phyloP scores from a whole-genome alignment of 2,888 invertebrate genomes.

The Philopedon plagiatum region DNA sequence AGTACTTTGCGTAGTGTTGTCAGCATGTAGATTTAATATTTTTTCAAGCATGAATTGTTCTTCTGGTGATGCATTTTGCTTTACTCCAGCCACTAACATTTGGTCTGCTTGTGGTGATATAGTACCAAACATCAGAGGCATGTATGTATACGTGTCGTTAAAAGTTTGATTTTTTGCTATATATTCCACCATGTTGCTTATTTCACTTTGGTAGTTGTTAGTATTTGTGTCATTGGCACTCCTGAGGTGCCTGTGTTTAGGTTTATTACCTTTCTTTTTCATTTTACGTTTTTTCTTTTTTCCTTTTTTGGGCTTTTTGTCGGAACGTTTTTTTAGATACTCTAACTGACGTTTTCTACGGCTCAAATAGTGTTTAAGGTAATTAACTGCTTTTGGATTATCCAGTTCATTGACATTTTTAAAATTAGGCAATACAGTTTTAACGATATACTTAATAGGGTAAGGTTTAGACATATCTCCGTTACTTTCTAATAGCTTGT shows the following conservation, averaged over 20 bases:
- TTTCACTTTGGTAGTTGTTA: slow-evolving; percentile 28
- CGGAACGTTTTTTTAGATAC: slow-evolving; percentile 33
- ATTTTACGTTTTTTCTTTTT: slow-evolving; percentile 48
- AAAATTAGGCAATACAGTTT: slow-evolving; percentile 40
- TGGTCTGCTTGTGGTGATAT: slow-evolving; percentile 38
- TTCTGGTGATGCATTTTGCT: slow-evolving; percentile 36
- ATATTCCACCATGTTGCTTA: slow-evolving; percentile 50
- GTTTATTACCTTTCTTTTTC: slow-evolving; percentile 18
- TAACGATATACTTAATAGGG: slow-evolving; percentile 51
- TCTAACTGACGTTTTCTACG: slow-evolving; percentile 51
- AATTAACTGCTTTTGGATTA: slow-evolving; percentile 44
- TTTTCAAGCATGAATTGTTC: slow-evolving; percentile 40
- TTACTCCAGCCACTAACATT: slow-evolving; percentile 31
- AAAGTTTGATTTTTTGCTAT: slow-evolving; percentile 53
- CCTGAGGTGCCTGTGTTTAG: not conserved
- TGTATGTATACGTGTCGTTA: slow-evolving; percentile 51
- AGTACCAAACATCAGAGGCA: slow-evolving; percentile 55
- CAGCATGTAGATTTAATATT: slow-evolving; percentile 30
- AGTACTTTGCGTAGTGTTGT: not conserved
- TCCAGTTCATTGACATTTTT: slow-evolving; percentile 44
- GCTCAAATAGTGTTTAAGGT: slow-evolving; percentile 49
- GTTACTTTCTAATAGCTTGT: slow-evolving; percentile 37
- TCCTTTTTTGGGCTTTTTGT: slow-evolving; percentile 27
- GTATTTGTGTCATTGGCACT: slow-evolving; percentile 5
- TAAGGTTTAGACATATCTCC: slow-evolving; percentile 33